Evolutionary conservation across 2,888 invertebrate species (phyloP), one percentile per base, ranked within the genome.

Genomic region (Polyommatus icarus): DNA sequence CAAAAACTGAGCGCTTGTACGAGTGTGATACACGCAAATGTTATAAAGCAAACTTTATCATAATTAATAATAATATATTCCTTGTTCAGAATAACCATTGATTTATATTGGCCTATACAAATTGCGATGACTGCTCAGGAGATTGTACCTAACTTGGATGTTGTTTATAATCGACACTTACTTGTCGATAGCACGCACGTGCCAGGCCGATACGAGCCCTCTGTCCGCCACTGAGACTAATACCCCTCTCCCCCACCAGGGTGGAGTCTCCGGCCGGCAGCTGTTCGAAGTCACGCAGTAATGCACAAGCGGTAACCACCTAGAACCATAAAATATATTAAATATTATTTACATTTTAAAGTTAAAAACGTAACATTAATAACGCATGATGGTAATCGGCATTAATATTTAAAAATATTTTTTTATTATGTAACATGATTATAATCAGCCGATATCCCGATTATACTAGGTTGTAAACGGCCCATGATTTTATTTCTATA

Each of bases 171-270:
- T 20, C 59, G 12, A 59, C 40, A 81, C 96, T 95, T 40, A 97
- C 96, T 84, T 97, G 95, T 86, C 96, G 95, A 83, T 98, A 98
- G 78, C 97, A 95, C 5, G 97, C 96, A 81, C 98, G 93, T 0
- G 97, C 97, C 72, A 98, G 92, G 82, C 96, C 97, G 78, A 98
- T 95, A 79, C 98, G 94, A 0, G 97, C 97, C 80, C 96, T 95
- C 90, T 98, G 97, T 0, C 97, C 97, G 0, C 97, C 98, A 83
- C 97, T 97, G 75, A 98, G 91, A 76, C 96, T 95, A 78, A 96
- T 95, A 18, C 98, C 98, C 79, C 96, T 92, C 85, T 98, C 97
- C 0, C 97, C 97, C 1, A 98, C 96, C 79, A 97, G 84, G 0
- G 97, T 97, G 76, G 95, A 90, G 85, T 98, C 98, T 0, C 97